These are phyloP conservation scores for Neodiprion virginianus DNA, from an alignment of 1,140 invertebrate species.

Conservation along the genomic window DNA sequence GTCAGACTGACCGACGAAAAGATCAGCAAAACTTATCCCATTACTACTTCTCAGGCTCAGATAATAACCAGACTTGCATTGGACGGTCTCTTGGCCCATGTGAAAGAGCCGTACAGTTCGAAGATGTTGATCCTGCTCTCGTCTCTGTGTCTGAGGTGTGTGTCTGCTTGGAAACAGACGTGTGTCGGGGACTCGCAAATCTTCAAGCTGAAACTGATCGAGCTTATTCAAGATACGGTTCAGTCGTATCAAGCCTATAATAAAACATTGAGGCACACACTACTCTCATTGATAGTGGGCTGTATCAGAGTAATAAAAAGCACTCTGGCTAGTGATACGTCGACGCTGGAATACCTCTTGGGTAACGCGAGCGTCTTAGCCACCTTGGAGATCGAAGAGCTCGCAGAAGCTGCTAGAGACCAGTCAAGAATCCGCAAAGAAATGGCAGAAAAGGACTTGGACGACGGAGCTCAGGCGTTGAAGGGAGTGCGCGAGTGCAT, in stretches of 20 bases:
- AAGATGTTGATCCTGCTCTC: slow-evolving; percentile 51
- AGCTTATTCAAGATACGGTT: slow-evolving; percentile 51
- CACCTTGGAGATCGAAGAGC: slow-evolving; percentile 26
- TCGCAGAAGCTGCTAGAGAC: slow-evolving; percentile 18
- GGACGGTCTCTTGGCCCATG: slow-evolving; percentile 42
- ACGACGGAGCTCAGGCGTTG: slow-evolving; percentile 25
- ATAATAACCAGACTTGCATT: slow-evolving; percentile 46
- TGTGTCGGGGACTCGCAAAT: slow-evolving; percentile 41
- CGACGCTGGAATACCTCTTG: slow-evolving; percentile 49
- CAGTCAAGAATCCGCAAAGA: slow-evolving; percentile 28
- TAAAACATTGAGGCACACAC: slow-evolving; percentile 47
- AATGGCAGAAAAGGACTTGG: slow-evolving; percentile 12
- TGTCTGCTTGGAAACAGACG: slow-evolving; percentile 48
- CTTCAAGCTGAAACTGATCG: slow-evolving; percentile 44
- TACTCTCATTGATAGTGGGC: slow-evolving; percentile 49
- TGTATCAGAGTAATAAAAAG: slow-evolving; percentile 51
- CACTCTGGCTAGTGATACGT: slow-evolving; percentile 42
- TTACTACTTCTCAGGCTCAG: slow-evolving; percentile 42
- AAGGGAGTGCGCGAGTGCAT: slow-evolving; percentile 37
- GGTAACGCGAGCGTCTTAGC: slow-evolving; percentile 47
- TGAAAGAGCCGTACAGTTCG: slow-evolving; percentile 40
- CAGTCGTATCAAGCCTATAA: slow-evolving; percentile 51
- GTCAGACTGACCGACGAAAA: slow-evolving; percentile 56
- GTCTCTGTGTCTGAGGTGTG: slow-evolving; percentile 52
- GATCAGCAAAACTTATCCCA: slow-evolving; percentile 40